These are phyloP conservation scores for Sternotherus odoratus DNA, from an alignment of 2,797 vertebrate genomes.

Conservation along the genomic window DNA sequence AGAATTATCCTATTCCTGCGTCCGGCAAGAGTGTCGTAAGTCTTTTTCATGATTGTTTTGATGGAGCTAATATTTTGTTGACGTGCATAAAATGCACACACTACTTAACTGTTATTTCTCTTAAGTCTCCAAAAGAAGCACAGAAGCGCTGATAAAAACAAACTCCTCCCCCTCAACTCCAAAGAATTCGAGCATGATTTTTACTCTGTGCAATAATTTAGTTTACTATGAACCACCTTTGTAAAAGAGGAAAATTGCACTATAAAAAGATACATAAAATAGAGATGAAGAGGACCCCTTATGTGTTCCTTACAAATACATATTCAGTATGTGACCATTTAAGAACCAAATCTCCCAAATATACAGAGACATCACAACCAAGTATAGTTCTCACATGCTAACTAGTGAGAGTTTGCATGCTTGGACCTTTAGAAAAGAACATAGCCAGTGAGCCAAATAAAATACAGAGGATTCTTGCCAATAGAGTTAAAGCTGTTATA, in stretches of 20 bases:
- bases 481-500: not conserved
- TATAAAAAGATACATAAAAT: not conserved
- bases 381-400: not conserved
- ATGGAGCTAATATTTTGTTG: not conserved
- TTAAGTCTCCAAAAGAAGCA: not conserved
- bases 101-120: not conserved
- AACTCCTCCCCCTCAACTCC: not conserved
- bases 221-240: not conserved
- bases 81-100: not conserved
- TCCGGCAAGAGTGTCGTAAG: not conserved
- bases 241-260: not conserved
- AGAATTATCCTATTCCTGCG: not conserved
- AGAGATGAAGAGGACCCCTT: not conserved
- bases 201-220: not conserved
- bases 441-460: not conserved
- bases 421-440: not conserved
- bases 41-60: not conserved
- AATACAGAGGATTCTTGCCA: not conserved
- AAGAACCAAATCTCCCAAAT: not conserved
- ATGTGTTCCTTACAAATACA: not conserved
- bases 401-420: conserved; percentile 11
- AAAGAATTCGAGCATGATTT: not conserved
- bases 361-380: not conserved
- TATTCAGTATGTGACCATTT: not conserved
- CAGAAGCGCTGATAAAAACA: not conserved